Conservation (phyloP, 2,113 vertebrate species). For the Danionella cerebrum region DNA sequence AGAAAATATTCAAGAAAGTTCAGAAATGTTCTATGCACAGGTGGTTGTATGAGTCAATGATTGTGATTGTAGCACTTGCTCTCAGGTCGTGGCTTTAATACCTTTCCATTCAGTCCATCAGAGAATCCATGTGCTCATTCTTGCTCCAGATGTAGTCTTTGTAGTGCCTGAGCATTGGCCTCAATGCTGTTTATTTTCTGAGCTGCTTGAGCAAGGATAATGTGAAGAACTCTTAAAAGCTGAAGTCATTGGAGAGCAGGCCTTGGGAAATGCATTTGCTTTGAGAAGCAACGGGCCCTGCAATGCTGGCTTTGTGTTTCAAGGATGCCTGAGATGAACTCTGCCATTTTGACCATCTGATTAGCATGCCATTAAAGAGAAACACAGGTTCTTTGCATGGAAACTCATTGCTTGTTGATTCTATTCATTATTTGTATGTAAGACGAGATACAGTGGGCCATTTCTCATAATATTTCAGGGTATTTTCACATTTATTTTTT, state of each 20-base stretch:
- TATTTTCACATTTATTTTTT: no score
- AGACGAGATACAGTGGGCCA: no score
- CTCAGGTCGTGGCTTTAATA: background rate
- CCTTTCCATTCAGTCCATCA: background rate
- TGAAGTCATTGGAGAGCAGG: conserved; percentile 25
- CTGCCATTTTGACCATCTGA: conserved; percentile 12
- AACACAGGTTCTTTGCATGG: background rate
- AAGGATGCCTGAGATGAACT: background rate
- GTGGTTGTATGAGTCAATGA: background rate
- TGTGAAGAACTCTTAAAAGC: conserved; percentile 21
- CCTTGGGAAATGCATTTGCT: conserved; percentile 32
- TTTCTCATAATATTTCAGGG: no score
- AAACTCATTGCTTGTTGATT: no score
- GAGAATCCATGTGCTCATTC: background rate
- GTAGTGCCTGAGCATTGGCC: background rate
- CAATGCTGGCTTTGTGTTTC: conserved; percentile 6
- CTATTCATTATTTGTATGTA: no score
- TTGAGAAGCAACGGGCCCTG: conserved; percentile 6
- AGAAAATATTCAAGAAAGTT: background rate
- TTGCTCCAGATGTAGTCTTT: background rate
- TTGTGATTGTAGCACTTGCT: background rate
- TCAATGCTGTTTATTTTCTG: background rate
- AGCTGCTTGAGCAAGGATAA: background rate
- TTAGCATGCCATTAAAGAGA: conserved; percentile 21
- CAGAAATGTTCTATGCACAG: background rate